phyloP scores from a whole-genome alignment of 1,140 invertebrate species.

The Meloidogyne hapla region DNA sequence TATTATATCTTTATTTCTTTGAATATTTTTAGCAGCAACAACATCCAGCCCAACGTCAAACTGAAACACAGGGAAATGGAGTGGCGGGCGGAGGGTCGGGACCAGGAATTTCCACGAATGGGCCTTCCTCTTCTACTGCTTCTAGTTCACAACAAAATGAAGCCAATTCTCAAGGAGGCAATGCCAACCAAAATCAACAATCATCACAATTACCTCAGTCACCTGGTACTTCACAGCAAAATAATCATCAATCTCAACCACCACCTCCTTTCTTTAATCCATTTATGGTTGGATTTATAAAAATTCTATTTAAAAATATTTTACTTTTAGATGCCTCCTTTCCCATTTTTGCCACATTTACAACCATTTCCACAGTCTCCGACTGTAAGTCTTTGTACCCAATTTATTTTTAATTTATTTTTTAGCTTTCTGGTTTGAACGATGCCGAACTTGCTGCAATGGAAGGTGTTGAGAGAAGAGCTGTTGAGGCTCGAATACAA shows the following conservation, averaged over 20 bases:
- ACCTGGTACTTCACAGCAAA: background rate
- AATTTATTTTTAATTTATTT: background rate
- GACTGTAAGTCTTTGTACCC: constrained; percentile 19
- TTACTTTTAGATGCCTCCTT: background rate
- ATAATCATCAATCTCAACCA: background rate
- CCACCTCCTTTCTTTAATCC: background rate
- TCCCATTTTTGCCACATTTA: constrained; percentile 3
- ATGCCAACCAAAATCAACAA: no score
- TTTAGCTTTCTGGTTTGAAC: constrained; percentile 67
- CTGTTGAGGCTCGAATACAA: constrained; percentile 84
- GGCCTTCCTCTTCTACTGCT: background rate
- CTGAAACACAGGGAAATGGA: background rate
- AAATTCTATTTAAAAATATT: background rate
- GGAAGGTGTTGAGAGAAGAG: constrained; percentile 81
- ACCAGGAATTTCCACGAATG: background rate
- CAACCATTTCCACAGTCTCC: constrained; percentile 50
- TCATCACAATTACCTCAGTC: background rate
- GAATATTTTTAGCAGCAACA: background rate
- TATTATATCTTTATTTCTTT: background rate
- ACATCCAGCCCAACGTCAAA: background rate
- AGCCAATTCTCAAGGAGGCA: background rate
- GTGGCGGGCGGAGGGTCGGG: background rate
- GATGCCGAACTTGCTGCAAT: constrained; percentile 80
- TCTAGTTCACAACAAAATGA: background rate
- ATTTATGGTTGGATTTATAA: background rate